Base-by-base conservation (phyloP, 1,140 invertebrate species). In the Lerema accius region DNA sequence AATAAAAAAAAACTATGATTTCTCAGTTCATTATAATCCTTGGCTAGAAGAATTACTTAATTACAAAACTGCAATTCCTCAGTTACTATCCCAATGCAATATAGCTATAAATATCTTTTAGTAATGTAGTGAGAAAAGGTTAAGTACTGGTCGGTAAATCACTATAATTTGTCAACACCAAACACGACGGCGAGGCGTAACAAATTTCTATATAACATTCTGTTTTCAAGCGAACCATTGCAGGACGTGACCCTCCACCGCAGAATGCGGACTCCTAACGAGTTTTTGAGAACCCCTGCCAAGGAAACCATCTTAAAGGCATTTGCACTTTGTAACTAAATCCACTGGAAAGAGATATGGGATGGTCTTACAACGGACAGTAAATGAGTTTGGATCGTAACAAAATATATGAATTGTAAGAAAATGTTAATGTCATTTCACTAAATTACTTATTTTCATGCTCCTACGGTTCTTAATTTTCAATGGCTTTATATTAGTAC, bases 321-420 rank as follows among this genome's bases (percentile, higher is more conserved):
- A 86, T 88, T 88, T 86, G 73, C 80, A 86, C 83, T 84, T 86
- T 83, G 76, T 82, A 79, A 86, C 71, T 82, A 82, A 76, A 84
- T 80, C 79, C 55, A 59, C 55, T 46, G 55, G 55, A 48, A 59
- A 59, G 42, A 59, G 42, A 59, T 59, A 59, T 59, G 43, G 55
- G 55, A 59, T 59, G 43, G 45, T 59, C 55, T 37, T 59, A 37
- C 4, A 6, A 10, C 42, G 28, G 55, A 11, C 9, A 19, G 5
- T 14, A 59, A 59, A 50, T 37, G 26, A 37, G 28, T 59, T 32
- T 43, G 10, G 17, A 48, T 46, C 2, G 35, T 37, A n/a, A 7
- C n/a, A 37, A 37, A n/a, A 2, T 37, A 32, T 32, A 32, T 32
- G 11, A 3, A 32, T 32, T 32, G 28, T 32, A 9, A 9, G 28